Evolutionary conservation across 2,888 invertebrate genomes (phyloP).

Genomic region (Cataglyphis altisquamis): DNA sequence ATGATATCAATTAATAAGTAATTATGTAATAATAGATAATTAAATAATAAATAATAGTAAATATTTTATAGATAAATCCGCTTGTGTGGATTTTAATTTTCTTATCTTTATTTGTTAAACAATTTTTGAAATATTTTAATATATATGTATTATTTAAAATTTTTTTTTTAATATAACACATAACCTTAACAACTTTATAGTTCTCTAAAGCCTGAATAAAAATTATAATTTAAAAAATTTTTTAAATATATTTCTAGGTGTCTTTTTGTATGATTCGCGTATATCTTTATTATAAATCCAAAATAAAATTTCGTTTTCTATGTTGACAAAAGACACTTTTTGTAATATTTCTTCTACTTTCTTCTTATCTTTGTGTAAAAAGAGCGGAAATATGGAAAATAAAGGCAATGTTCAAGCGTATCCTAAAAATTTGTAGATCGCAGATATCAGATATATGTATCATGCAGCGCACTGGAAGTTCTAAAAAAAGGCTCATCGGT

Average conservation of each 20-base stretch:
- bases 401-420: neutral
- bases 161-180: neutral
- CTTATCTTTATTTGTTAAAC: slow-evolving; percentile 5
- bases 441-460: neutral
- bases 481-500: slow-evolving; percentile 1
- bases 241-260: neutral
- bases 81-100: neutral
- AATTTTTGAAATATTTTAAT: neutral
- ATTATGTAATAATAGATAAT: too few species aligned
- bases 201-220: neutral
- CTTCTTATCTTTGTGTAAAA: neutral
- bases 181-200: neutral
- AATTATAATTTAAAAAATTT: neutral
- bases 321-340: neutral
- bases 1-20: too few species aligned
- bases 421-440: slow-evolving; percentile 20
- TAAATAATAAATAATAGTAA: too few species aligned
- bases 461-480: slow-evolving; percentile 5
- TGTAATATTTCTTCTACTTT: neutral
- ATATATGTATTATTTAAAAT: too few species aligned
- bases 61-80: slow-evolving; percentile 8
- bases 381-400: neutral
- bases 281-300: neutral
- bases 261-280: neutral
- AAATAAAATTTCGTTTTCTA: neutral